Evolutionary conservation across 2,797 vertebrate species (phyloP), one percentile per base, ranked within the genome.

Genomic region (Taenioides sp.): DNA sequence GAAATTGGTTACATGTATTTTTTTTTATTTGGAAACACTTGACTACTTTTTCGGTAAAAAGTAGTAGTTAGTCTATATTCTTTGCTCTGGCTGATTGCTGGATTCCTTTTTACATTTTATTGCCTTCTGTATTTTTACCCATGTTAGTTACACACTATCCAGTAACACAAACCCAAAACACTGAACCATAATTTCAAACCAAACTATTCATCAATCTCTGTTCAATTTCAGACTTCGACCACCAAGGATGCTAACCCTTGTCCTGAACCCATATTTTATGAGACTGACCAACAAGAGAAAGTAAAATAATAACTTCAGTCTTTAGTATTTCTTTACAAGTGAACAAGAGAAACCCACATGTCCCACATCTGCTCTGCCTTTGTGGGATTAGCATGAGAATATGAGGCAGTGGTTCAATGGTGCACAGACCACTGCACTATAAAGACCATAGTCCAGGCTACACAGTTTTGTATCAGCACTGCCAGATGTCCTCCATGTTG

Each of bases 371-470:
- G 97, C 95, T 97, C 80, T 20, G 40, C 82, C 61, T 87, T 88
- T 86, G 60, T 14, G 27, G 57, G 74, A 98, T 98, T 98, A 96
- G 93, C 97, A 99, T 98, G 94, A 96, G 94, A 98, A 99, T 96
- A 85, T 47, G 71, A 43, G 86, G 73, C 89, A 88, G 94, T 87
- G 94, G 91, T 94, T 94, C 94, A 94, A 91, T 93, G 92, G 91
- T 91, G 91, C 94, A 91, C 94, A 95, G 94, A 92, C 94, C 92
- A 67, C 84, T 92, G 95, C 91, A 77, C 75, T 83, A 94, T 93
- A 94, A 87, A 89, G 90, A 92, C 87, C 86, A 93, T 82, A 91
- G 82, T 91, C 91, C 86, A 72, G 78, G 73, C 83, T 78, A 92
- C 92, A 90, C 85, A 86, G 63, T 69, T 83, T 89, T 58, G 82